Base-by-base conservation (phyloP, 2,888 invertebrate species). In the Ophion ventricosus region DNA sequence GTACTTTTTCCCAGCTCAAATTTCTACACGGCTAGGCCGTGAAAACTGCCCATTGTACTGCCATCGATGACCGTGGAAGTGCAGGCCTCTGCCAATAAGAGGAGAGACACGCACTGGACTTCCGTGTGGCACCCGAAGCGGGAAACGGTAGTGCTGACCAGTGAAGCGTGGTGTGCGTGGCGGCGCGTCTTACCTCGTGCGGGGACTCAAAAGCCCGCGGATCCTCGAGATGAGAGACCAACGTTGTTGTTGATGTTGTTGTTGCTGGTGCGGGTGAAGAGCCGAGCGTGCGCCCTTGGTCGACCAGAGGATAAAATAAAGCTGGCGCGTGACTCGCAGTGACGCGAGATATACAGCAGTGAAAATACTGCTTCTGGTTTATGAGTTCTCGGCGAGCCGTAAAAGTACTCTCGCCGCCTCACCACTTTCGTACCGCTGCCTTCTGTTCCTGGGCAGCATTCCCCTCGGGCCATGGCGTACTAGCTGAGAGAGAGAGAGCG, bases 301-400 rank as follows among this genome's bases (percentile, higher is more conserved):
- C 75, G 35, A 76, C 81, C 81, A 79, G 77, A 78, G 87, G 86
- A 90, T 90, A 86, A 87, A 86, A 89, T 89, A 87, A 89, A 88
- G 87, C 88, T 86, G 82, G 83, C 83, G 86, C 86, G 87, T 87
- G 89, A 89, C 88, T 87, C 85, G 84, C 81, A 86, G 86, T 87
- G 88, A 87, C 88, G 83, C 77, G 85, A 84, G 84, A 82, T 84
- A 80, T 84, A 86, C 82, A 74, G 59, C 75, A 69, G 56, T 69
- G 80, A 75, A 86, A 84, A 84, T 75, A 75, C 74, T 69, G 80
- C 86, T 83, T 66, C 84, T 83, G 84, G 82, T 86, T 86, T 86
- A 86, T 84, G 86, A 84, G 84, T 84, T 82, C 82, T 83, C 78
- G 70, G 78, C 74, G 73, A 73, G 81, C 81, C 81, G 75, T 84